Conservation (phyloP, 1,140 invertebrate species). For the Marisa cornuarietis region DNA sequence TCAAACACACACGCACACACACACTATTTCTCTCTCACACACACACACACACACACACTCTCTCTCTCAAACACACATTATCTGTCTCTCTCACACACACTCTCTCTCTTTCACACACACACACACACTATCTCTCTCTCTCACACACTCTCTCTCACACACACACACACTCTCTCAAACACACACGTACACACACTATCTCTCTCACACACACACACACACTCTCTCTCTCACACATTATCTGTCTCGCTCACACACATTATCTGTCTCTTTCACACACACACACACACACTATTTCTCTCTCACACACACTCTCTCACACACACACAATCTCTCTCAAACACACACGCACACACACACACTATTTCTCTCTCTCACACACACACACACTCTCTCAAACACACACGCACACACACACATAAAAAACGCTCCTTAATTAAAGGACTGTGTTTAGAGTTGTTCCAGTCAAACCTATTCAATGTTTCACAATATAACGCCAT, state of each 20-base stretch:
- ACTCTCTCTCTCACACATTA: conserved; percentile 7
- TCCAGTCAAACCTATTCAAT: too few species aligned
- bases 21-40: conserved; percentile 5
- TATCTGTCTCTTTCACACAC: too few species aligned
- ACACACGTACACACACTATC: conserved; percentile 4
- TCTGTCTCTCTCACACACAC: conserved; percentile 10
- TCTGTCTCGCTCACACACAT: too few species aligned
- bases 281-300: too few species aligned
- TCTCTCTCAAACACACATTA: conserved; percentile 4
- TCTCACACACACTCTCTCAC: conserved; percentile 9
- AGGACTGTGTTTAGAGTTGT: too few species aligned
- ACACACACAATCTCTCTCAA: conserved; percentile 9
- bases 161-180: conserved; percentile 11
- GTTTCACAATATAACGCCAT: too few species aligned
- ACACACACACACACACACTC: conserved; percentile 2
- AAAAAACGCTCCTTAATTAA: neutral
- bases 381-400: conserved; percentile 11
- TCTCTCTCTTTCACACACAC: conserved; percentile 1
- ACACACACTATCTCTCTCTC: too few species aligned
- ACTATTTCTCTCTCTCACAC: conserved; percentile 10
- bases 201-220: conserved; percentile 14
- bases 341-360: conserved; percentile 10
- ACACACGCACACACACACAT: neutral
- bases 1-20: conserved; percentile 13
- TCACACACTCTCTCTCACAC: conserved; percentile 8